These are phyloP conservation scores for Bugulina stolonifera DNA, from an alignment of 2,888 invertebrate species.

Conservation along the genomic window DNA sequence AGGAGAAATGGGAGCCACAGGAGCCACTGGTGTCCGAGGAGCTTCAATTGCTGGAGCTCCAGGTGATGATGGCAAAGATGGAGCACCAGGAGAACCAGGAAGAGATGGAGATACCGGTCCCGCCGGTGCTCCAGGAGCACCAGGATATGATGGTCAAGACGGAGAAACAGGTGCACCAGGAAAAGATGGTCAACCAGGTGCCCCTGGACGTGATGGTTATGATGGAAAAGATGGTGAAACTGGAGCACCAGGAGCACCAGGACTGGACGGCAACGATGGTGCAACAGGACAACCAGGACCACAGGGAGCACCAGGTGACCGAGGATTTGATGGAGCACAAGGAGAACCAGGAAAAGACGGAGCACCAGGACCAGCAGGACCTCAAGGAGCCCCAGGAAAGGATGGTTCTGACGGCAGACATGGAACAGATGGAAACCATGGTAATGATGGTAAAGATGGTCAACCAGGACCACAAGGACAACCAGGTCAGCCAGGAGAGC, in stretches of 20 bases:
- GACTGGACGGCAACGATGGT: conserved; percentile 11
- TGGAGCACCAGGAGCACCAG: conserved; percentile 26
- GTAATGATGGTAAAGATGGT: conserved; percentile 4
- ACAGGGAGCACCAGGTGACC: not conserved
- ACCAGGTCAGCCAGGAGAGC: not conserved
- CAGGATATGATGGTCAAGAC: not conserved
- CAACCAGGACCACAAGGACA: not conserved
- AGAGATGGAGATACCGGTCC: conserved; percentile 2
- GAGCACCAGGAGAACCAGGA: conserved; percentile 7
- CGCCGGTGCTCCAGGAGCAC: not conserved
- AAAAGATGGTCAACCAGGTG: conserved; percentile 21
- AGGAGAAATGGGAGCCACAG: not conserved
- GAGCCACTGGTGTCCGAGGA: conserved; percentile 26
- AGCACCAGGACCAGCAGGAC: not conserved
- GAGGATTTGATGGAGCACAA: not conserved
- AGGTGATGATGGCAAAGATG: not conserved
- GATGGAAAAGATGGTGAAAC: conserved; percentile 5
- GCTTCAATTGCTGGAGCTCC: not conserved
- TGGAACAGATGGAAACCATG: not conserved
- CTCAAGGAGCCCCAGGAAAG: not conserved
- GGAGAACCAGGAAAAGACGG: not conserved
- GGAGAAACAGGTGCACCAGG: not conserved
- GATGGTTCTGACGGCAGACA: not conserved
- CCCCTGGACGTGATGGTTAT: not conserved
- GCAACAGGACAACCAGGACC: conserved; percentile 26